Conservation (phyloP, 1,140 invertebrate genomes). For the Contarinia nasturtii region DNA sequence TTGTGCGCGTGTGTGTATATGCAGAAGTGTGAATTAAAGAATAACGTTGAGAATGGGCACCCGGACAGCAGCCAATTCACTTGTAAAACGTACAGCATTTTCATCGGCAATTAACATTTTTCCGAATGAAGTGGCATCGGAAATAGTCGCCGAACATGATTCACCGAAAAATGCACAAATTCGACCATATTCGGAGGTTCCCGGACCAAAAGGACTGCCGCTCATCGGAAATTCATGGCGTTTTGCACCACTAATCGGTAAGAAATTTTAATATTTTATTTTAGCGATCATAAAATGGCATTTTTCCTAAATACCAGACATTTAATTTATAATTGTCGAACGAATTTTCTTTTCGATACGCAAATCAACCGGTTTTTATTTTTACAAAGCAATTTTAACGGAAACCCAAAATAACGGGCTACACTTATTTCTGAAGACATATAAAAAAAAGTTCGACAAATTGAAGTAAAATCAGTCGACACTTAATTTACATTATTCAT, state of each 20-base stretch:
- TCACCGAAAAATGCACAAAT: constrained; percentile 17
- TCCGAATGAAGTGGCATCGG: neutral
- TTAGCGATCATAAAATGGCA: neutral
- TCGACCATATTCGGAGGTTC: constrained; percentile 45
- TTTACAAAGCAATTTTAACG: neutral
- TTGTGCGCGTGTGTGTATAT: too few species aligned
- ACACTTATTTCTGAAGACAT: too few species aligned
- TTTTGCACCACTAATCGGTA: constrained; percentile 49
- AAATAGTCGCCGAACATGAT: neutral
- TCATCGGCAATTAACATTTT: constrained; percentile 9
- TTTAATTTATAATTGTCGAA: too few species aligned
- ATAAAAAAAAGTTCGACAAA: too few species aligned
- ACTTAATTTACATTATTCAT: too few species aligned
- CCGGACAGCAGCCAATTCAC: constrained; percentile 3
- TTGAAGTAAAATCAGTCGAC: too few species aligned
- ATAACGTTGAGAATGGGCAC: neutral
- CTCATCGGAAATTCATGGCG: constrained; percentile 64
- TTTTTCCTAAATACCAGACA: neutral
- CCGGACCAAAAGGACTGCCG: constrained; percentile 55
- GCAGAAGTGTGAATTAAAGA: too few species aligned
- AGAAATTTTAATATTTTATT: constrained; percentile 6
- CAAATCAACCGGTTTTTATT: neutral
- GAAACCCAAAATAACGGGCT: too few species aligned
- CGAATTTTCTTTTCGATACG: too few species aligned
- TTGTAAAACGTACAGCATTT: constrained; percentile 17